Evolutionary conservation across 2,113 vertebrate genomes (phyloP), one percentile per base, ranked within the genome.

Genomic region (Etheostoma spectabile): DNA sequence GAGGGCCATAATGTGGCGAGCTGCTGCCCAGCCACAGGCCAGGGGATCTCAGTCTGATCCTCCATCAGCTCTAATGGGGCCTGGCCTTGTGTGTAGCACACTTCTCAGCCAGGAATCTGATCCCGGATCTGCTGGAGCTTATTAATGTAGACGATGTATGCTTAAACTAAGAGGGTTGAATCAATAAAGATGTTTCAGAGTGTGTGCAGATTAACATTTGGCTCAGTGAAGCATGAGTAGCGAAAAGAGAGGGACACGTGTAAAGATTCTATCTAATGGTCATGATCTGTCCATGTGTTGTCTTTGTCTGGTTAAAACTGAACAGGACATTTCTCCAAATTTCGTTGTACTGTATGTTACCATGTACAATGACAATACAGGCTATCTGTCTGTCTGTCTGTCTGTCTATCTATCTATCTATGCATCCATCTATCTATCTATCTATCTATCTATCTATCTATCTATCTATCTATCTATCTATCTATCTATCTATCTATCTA

Each of bases 41-140:
- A 33, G 27, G 14, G 60, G 55, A 80, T 72, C 77, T 70, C 52
- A 7, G 19, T 65, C 86, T 72, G 85, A 83, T 73, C 79, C 18
- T 77, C 77, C 77, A 85, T 89, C 85, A 84, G 51, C 61, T 67
- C 75, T 92, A 93, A 94, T 91, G 80, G 79, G 78, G 63, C 71
- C 53, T 0, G 86, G 85, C 76, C 82, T 81, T 61, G 81, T 55
- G 80, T 79, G 65, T 53, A 69, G 85, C 91, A 93, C 88, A 90
- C 77, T 77, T 88, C 22, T 52, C 57, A 61, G 65, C 78, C 70
- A 24, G 56, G 35, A 24, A 38, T 49, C 83, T 83, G 74, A 88
- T 82, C 77, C 59, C 45, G 57, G 87, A 88, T 85, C 88, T 82
- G 81, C n/a, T 51, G 83, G 88, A 74, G 82, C 51, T 84, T 63